These are phyloP conservation scores for Amiota minor DNA, from an alignment of 2,888 invertebrate genomes.

Conservation along the genomic window DNA sequence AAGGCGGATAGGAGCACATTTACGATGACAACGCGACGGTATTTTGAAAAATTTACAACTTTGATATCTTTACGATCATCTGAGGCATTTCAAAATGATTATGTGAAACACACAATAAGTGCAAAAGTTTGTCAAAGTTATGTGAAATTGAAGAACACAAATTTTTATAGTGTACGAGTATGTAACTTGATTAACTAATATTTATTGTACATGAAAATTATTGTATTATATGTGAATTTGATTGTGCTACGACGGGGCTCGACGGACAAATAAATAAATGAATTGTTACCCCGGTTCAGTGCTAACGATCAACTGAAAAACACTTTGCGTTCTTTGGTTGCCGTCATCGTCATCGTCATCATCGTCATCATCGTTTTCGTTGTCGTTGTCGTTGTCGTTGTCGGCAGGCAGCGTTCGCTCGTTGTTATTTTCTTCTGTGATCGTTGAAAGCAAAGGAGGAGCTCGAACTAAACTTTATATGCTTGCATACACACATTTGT, in stretches of 20 bases:
- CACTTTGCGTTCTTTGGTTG: constrained; percentile 51
- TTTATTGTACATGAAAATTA: not conserved
- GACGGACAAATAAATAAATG: constrained; percentile 52
- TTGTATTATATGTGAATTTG: constrained; percentile 13
- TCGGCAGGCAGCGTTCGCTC: constrained; percentile 16
- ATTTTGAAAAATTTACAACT: not conserved
- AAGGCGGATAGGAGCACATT: not conserved
- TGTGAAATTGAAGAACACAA: too few relatives aligned
- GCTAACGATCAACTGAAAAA: constrained; percentile 74
- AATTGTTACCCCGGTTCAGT: constrained; percentile 74
- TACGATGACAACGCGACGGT: not conserved
- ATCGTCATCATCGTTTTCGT: constrained; percentile 41
- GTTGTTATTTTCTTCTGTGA: constrained; percentile 35
- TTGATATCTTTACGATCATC: too few relatives aligned
- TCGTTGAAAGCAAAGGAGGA: constrained; percentile 43
- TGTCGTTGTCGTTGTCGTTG: constrained; percentile 37
- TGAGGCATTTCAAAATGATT: too few relatives aligned
- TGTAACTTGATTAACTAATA: too few relatives aligned
- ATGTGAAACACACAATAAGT: too few relatives aligned
- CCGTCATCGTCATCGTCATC: constrained; percentile 35
- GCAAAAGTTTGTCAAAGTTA: too few relatives aligned
- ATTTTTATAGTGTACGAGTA: too few relatives aligned
- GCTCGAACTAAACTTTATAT: constrained; percentile 51
- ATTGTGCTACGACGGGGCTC: constrained; percentile 44
- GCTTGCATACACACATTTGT: constrained; percentile 39